Base-by-base conservation (phyloP, 1,140 invertebrate genomes). In the Pseudoatta argentina region DNA sequence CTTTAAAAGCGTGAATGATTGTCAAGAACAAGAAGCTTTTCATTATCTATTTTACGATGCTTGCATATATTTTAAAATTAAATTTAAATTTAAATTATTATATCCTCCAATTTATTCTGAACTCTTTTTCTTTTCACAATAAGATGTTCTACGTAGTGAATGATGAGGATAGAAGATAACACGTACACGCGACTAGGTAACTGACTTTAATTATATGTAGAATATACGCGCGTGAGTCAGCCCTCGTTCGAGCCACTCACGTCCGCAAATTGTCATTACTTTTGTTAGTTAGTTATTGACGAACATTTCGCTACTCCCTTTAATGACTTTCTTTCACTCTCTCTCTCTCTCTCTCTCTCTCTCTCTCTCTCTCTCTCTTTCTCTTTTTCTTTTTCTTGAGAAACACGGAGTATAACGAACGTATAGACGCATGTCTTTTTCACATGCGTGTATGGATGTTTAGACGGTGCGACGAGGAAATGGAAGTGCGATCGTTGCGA, bases 221-320 rank as follows among this genome's bases (percentile, higher is more conserved):
- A 59, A 51, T 51, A 71, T 34, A 30, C 34, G 55, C 21, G 21
- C 39, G 63, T 64, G 24, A 82, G 44, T 18, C 21, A 21, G 21
- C 44, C 39, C 66, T 72, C 67, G 55, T 30, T 73, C 51, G 8
- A 7, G 30, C 72, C 64, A 64, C 48, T 78, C 51, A 67, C 30
- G 24, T 39, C 39, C 39, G 55, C 69, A 48, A 75, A 75, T 75
- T 75, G 53, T 75, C 55, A 18, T 75, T 83, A 48, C 79, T 63
- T 75, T 55, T 61, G 79, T 83, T 75, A 83, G 55, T 83, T 83
- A 83, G 55, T 83, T 83, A 83, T 83, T 75, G 79, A 82, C 67
- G 79, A 83, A 73, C 57, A 61, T 75, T 61, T 83, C 55, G 27
- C 39, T 55, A 34, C 21, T 72, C 67, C 67, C 14, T 55, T 82